Conservation (phyloP, 2,888 invertebrate genomes). For the Incurvaria masculella region DNA sequence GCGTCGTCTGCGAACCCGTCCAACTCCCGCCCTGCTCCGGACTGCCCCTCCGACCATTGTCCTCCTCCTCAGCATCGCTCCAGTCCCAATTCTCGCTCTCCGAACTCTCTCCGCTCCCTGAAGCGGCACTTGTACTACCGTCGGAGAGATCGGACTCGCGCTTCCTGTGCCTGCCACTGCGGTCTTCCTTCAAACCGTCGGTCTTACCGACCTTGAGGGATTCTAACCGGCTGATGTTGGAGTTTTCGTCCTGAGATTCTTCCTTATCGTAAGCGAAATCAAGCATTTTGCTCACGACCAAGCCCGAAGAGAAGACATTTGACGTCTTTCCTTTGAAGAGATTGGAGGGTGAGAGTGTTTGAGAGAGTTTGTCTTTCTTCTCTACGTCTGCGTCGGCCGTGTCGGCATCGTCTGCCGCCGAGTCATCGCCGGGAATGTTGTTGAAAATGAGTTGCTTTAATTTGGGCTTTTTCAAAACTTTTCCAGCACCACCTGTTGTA, state of each 20-base stretch:
- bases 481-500: slow-evolving; percentile 28
- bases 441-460: slow-evolving; percentile 46
- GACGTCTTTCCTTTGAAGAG: slow-evolving; percentile 46
- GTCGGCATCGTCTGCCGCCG: slow-evolving; percentile 32
- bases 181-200: slow-evolving; percentile 35
- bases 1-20: slow-evolving; percentile 39
- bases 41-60: slow-evolving; percentile 30
- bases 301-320: slow-evolving; percentile 39
- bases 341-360: slow-evolving; percentile 32
- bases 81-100: slow-evolving; percentile 41
- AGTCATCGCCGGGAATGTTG: slow-evolving; percentile 36
- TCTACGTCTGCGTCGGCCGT: slow-evolving; percentile 25
- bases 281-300: slow-evolving; percentile 30
- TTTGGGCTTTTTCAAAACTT: slow-evolving; percentile 50
- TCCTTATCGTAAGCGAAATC: slow-evolving; percentile 49
- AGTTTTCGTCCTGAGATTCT: slow-evolving; percentile 39
- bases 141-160: slow-evolving; percentile 46
- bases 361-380: slow-evolving; percentile 29
- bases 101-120: slow-evolving; percentile 36
- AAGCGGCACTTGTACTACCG: slow-evolving; percentile 44
- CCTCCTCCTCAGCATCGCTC: slow-evolving; percentile 41
- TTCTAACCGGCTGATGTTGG: slow-evolving; percentile 34
- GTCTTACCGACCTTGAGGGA: slow-evolving; percentile 32
- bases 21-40: slow-evolving; percentile 38
- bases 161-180: slow-evolving; percentile 43